Base-by-base conservation (phyloP, 2,797 vertebrate genomes). In the Melanotaenia nigrans region DNA sequence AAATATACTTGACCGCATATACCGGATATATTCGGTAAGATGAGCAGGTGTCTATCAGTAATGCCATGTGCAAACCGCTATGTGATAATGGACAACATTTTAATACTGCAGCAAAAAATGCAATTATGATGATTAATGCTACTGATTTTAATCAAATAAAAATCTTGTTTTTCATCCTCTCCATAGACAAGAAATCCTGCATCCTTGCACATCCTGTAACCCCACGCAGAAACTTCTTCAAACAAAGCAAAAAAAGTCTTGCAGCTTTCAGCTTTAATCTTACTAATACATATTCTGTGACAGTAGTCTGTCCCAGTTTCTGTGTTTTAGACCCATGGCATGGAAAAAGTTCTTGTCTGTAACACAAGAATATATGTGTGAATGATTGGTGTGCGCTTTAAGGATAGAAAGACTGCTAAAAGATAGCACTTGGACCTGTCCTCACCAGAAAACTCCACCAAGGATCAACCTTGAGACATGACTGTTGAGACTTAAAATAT, bases 301-400 rank as follows among this genome's bases (percentile, higher is more conserved):
- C 22, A 53, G 24, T 25, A 53, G 51, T 53, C 20, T 53, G 51
- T 53, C 51, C 51, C 51, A 53, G 51, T 53, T 25, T 53, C n/a
- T 12, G 49, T 53, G 9, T 53, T 25, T 53, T 25, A 24, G 40
- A 42, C 40, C 14, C 40, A 16, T 16, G 40, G 40, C 14, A 42
- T 42, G 40, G 16, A 42, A 42, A 42, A 18, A 5, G 4, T 53
- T 53, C 22, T 12, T 53, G 22, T 53, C 51, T 53, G 51, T 25
- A 24, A 53, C 24, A 53, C 51, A 24, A 24, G 8, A 25, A 22
- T 24, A 11, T 51, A 11, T 25, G 51, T 53, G 11, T 51, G n/a
- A 51, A 22, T 49, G 45, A 49, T 53, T 24, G 11, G 12, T 53
- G 51, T 53, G 51, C 11, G 24, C 12, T 24, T 53, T 25, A 10